Conservation (phyloP, 2,888 invertebrate species). For the Mythimna pallens region DNA sequence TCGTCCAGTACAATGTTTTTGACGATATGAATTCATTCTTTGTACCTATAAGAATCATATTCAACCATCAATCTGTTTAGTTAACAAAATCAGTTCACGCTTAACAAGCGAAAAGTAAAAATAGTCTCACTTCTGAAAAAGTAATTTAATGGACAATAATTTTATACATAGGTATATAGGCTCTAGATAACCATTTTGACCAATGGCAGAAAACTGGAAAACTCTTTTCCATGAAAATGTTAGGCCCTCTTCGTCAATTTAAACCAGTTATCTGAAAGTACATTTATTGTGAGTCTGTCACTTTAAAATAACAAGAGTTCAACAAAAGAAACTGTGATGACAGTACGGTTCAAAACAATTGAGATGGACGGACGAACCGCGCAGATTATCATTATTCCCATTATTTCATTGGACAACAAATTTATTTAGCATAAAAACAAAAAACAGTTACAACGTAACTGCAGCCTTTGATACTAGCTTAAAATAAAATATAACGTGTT, state of each 20-base stretch:
- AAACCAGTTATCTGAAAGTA: constrained; percentile 1
- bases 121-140: constrained; percentile 7
- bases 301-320: constrained; percentile 63
- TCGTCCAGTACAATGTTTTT: background rate
- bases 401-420: background rate
- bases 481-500: constrained; percentile 26
- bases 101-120: background rate
- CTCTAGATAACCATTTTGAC: background rate
- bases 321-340: constrained; percentile 47
- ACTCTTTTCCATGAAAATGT: background rate
- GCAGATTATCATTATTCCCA: constrained; percentile 47
- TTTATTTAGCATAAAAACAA: constrained; percentile 1
- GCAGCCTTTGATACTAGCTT: constrained; percentile 16
- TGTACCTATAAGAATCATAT: background rate
- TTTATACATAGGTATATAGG: background rate
- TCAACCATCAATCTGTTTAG: background rate
- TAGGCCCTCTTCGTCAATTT: background rate
- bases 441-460: constrained; percentile 20
- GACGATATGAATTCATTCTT: background rate
- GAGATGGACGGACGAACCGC: constrained; percentile 66
- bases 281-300: constrained; percentile 26
- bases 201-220: constrained; percentile 1
- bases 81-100: background rate
- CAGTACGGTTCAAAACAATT: constrained; percentile 62
- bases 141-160: background rate